Conservation (phyloP, 2,113 vertebrate genomes). For the Alces alces region DNA sequence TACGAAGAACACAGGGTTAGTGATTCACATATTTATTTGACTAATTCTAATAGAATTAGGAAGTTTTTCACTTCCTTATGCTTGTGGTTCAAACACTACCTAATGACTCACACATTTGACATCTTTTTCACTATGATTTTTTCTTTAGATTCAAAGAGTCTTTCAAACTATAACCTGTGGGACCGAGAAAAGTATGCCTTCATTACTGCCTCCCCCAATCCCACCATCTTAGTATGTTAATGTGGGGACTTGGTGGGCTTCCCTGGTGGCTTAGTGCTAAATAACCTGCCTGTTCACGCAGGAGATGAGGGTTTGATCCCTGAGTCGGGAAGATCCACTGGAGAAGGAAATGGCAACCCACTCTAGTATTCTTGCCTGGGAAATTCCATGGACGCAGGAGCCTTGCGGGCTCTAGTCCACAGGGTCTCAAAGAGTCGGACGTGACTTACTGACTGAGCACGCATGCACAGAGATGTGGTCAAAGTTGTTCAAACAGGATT, state of each 20-base stretch:
- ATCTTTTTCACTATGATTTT: neutral
- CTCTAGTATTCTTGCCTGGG: neutral
- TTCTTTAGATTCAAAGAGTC: neutral
- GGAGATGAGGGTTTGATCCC: neutral
- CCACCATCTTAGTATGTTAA: neutral
- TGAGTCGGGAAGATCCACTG: neutral
- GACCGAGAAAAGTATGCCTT: neutral
- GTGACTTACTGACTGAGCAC: neutral
- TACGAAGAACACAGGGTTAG: neutral
- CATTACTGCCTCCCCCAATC: neutral
- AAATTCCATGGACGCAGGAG: neutral
- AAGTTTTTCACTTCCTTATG: neutral
- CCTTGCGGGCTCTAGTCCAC: neutral
- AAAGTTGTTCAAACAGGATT: neutral
- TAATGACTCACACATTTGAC: neutral
- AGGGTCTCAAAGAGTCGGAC: neutral
- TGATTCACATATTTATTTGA: neutral
- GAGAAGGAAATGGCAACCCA: neutral
- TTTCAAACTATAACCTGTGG: neutral
- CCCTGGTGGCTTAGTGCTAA: neutral
- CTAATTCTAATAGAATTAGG: neutral
- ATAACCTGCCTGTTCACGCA: neutral
- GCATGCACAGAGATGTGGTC: neutral
- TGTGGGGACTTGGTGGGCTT: neutral
- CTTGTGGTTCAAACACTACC: neutral